Base-by-base conservation (phyloP, 2,888 invertebrate genomes). In the Syritta pipiens region DNA sequence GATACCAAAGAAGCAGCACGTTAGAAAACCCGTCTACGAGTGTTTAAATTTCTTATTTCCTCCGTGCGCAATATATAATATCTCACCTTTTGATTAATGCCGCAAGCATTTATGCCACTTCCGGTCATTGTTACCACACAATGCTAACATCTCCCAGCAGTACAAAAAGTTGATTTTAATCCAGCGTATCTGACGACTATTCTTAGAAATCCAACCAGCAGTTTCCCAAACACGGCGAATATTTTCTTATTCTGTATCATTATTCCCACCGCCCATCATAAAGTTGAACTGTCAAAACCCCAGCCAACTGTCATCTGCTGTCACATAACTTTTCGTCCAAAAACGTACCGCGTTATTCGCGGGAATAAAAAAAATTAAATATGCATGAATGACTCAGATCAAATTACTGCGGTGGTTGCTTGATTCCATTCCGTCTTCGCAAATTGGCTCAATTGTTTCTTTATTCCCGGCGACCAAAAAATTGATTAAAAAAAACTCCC, bases 271-370 rank as follows among this genome's bases (percentile, higher is more conserved):
- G 35, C 76, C 46, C 51, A 46, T 71, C 71, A 53, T 77, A 71
- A 77, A 77, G 44, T 77, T 46, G 10, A n/a, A 0, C 57, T 24
- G 24, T 35, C 59, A 77, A 44, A 26, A 49, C 32, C 40, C 26
- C 9, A 22, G 37, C 32, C 62, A 59, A 49, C 71, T 71, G 76
- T 76, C 76, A 71, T 30, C 44, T 57, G 42, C 71, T 59, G 71
- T 71, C 76, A 63, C 76, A 76, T 76, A 76, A 76, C 32, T 71
- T 51, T 53, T n/a, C n/a, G 4, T 7, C 12, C 49, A 26, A 20
- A 57, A 53, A 37, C 35, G 30, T 17, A 71, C 59, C 65, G 53
- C 51, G 68, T 40, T 10, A 30, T 72, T 55, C 24, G 4, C 14
- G n/a, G 24, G 44, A 65, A 44, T 12, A 2, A 5, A 28, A 14